Conservation (phyloP, 2,113 vertebrate species). For the Crotophaga sulcirostris region DNA sequence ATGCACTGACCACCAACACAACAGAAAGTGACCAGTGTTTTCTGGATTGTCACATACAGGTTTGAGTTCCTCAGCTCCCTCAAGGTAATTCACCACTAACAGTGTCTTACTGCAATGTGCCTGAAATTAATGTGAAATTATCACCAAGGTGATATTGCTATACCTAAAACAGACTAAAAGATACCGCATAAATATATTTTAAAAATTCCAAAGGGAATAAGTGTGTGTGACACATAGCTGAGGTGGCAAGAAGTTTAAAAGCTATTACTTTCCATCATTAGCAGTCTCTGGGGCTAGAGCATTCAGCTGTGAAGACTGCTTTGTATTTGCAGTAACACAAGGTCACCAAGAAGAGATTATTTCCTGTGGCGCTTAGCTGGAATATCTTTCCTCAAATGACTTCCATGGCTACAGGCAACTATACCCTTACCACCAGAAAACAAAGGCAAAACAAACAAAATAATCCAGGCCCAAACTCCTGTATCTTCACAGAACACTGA, state of each 20-base stretch:
- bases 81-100: background rate
- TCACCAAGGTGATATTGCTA: background rate
- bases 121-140: background rate
- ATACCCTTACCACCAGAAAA: background rate
- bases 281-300: constrained; percentile 20
- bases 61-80: background rate
- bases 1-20: background rate
- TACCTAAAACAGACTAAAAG: background rate
- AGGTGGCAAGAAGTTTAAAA: constrained; percentile 43
- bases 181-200: background rate
- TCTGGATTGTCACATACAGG: background rate
- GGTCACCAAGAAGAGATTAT: constrained; percentile 53
- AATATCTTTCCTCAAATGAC: background rate
- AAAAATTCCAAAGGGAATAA: background rate
- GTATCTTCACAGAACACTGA: background rate
- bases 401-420: background rate
- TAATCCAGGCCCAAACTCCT: background rate
- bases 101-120: background rate
- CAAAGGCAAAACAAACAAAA: background rate
- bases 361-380: constrained; percentile 14
- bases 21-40: background rate
- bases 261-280: constrained; percentile 56
- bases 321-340: constrained; percentile 29
- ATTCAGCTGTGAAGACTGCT: constrained; percentile 51
- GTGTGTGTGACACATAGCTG: background rate